These are phyloP conservation scores for Latrodectus hesperus DNA, from an alignment of 2,888 invertebrate genomes.

Conservation along the genomic window DNA sequence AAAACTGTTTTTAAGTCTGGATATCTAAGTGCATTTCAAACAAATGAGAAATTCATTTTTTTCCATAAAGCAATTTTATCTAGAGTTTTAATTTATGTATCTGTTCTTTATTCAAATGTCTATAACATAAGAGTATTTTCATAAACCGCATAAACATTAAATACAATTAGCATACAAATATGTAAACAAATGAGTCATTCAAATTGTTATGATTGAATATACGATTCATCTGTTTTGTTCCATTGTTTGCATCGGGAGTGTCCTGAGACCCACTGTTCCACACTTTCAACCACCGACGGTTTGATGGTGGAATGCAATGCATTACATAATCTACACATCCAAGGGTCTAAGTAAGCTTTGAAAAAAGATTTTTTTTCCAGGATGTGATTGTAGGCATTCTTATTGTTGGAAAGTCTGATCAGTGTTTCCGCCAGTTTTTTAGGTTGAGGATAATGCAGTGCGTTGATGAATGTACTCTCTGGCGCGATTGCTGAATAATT, in stretches of 20 bases:
- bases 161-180: too few relatives aligned
- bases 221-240: slow-evolving; percentile 27
- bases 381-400: slow-evolving; percentile 17
- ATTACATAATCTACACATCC: slow-evolving; percentile 63
- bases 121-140: too few relatives aligned
- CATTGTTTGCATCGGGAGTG: slow-evolving; percentile 44
- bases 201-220: not conserved
- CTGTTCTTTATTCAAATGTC: too few relatives aligned
- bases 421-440: slow-evolving; percentile 47
- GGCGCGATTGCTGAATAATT: slow-evolving; percentile 73
- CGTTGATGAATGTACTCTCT: slow-evolving; percentile 73
- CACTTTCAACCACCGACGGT: slow-evolving; percentile 1
- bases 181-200: too few relatives aligned
- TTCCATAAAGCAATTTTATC: too few relatives aligned
- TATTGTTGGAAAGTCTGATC: slow-evolving; percentile 26
- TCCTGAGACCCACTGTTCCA: slow-evolving; percentile 38
- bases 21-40: too few relatives aligned
- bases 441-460: slow-evolving; percentile 62
- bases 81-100: too few relatives aligned
- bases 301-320: slow-evolving; percentile 33
- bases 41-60: too few relatives aligned
- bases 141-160: too few relatives aligned
- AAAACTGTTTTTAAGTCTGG: too few relatives aligned
- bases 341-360: slow-evolving; percentile 60
- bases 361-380: slow-evolving; percentile 40